These are phyloP conservation scores for Hofmannophila pseudospretella DNA, from an alignment of 2,888 invertebrate genomes.

Conservation along the genomic window DNA sequence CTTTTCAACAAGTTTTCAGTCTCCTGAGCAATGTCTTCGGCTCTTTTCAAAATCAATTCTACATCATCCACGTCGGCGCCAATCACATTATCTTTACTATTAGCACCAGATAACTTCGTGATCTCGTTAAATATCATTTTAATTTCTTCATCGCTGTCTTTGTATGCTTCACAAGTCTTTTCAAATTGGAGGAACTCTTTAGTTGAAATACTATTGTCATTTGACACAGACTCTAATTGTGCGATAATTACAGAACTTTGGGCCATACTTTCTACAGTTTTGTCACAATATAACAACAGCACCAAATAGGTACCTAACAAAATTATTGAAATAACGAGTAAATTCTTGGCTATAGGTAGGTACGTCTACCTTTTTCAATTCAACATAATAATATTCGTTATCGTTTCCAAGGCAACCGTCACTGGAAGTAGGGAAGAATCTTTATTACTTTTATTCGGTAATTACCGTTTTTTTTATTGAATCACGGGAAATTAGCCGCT, in stretches of 20 bases:
- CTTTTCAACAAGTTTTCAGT: slow-evolving; percentile 56
- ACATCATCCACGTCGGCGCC: slow-evolving; percentile 59
- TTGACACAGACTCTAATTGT: slow-evolving; percentile 45
- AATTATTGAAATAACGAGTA: too few relatives aligned
- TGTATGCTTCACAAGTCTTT: slow-evolving; percentile 58
- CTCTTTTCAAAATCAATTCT: slow-evolving; percentile 62
- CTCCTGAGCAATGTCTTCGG: slow-evolving; percentile 61
- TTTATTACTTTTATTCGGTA: too few relatives aligned
- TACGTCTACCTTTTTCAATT: too few relatives aligned
- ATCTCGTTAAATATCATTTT: slow-evolving; percentile 84
- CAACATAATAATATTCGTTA: too few relatives aligned
- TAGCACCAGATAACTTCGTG: slow-evolving; percentile 68
- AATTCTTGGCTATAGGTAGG: too few relatives aligned
- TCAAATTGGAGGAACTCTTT: slow-evolving; percentile 64
- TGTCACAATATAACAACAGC: too few relatives aligned
- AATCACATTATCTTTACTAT: slow-evolving; percentile 38
- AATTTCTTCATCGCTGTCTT: slow-evolving; percentile 78
- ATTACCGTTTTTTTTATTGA: too few relatives aligned
- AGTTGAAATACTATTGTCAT: slow-evolving; percentile 59
- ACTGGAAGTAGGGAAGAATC: too few relatives aligned
- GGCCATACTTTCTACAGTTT: slow-evolving; percentile 31
- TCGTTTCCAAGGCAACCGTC: too few relatives aligned
- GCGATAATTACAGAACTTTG: slow-evolving; percentile 27
- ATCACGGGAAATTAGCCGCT: too few relatives aligned
- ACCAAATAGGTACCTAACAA: too few relatives aligned